Percentiles rank a stretch among this genome's conserved stretches.
phyloP scores from a whole-genome alignment of 1,140 invertebrate genomes.

The Papilio machaon region DNA sequence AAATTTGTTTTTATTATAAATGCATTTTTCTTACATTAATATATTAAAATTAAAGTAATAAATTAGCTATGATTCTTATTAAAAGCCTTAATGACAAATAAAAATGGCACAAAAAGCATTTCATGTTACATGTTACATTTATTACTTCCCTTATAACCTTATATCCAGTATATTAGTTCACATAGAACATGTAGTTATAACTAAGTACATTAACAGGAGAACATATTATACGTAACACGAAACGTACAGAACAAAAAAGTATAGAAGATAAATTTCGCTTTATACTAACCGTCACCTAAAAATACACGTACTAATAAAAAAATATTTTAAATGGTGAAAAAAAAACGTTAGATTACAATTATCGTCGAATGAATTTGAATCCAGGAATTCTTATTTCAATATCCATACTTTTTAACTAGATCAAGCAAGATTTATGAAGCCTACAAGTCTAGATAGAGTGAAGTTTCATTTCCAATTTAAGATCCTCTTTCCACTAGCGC shows the following conservation, averaged over 20 bases:
- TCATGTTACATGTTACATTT: not conserved
- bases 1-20: not conserved
- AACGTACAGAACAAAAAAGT: not conserved
- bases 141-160: not conserved
- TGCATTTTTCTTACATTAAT: not conserved
- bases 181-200: not conserved
- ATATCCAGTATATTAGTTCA: not conserved
- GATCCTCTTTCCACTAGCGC: not conserved
- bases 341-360: no score
- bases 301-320: not conserved
- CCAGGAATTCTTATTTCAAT: not conserved
- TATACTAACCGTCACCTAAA: not conserved
- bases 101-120: not conserved
- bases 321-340: no score
- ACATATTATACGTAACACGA: not conserved
- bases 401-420: not conserved
- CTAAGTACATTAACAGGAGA: conserved; percentile 16
- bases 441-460: not conserved
- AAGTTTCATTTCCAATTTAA: not conserved
- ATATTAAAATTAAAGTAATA: not conserved
- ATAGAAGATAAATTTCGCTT: not conserved
- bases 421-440: not conserved
- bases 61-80: not conserved
- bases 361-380: no score
- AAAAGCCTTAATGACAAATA: not conserved